Evolutionary conservation across 2,888 invertebrate genomes (phyloP), one percentile per base, ranked within the genome.

Genomic region (Nephrotoma appendiculata): DNA sequence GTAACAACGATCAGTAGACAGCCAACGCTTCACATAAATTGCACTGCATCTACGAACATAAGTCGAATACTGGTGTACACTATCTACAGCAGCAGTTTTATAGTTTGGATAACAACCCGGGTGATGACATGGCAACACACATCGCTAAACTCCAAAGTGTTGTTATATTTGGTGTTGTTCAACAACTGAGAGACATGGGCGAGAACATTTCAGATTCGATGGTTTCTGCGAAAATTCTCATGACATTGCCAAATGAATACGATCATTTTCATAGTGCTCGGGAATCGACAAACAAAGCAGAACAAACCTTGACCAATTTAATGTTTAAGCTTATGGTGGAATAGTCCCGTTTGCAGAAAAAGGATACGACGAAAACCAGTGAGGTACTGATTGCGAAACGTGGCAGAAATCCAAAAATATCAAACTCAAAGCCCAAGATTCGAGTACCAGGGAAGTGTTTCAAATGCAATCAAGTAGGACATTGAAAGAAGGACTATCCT

Each of bases 41-140:
- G 41, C 87, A 88, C 52, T 88, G 87, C 15, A 87, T 90, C 0
- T 91, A 89, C 87, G 90, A 91, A 71, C 71, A 71, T 15, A 71
- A 71, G 6, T 71, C 71, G n/a, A 71, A 4, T 19, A 71, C 71
- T 6, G 90, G 88, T 19, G 87, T 90, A 6, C 89, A 90, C 88
- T 87, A 88, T 15, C 71, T 89, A 7, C 88, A 88, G 83, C 88
- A 88, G 86, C 86, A 87, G 86, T 88, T 89, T 86, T 88, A 88
- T 84, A 87, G 83, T 7, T 87, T 87, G 31, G 44, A 87, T 7
- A 88, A 87, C 44, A 86, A 88, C 85, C 83, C 86, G 11, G 85
- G 83, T 0, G 88, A 87, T 15, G 87, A 87, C 85, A 88, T 88
- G 86, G 86, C 88, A n/a, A 87, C 85, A 5, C 87, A 87, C 43